Base-by-base conservation (phyloP, 2,113 vertebrate species). In the Spilogale gracilis region DNA sequence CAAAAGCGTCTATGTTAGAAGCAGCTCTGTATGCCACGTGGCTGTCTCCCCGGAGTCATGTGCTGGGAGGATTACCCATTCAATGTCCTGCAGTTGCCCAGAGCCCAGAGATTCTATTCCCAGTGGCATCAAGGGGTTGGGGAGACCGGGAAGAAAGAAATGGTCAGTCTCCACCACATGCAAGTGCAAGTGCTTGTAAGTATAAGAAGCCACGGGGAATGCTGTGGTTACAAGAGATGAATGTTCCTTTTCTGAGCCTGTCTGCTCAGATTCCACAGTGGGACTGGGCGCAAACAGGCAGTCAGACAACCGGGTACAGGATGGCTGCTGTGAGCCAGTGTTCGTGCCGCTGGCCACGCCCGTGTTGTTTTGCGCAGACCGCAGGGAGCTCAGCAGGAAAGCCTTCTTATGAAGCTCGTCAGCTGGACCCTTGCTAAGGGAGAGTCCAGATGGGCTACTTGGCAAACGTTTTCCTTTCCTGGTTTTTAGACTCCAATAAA, bases 181-280 rank as follows among this genome's bases (percentile, higher is more conserved):
- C 21, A 4, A 18, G 23, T 76, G 65, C 50, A 81, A 91, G 65
- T 25, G 71, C 95, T 95, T 97, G 98, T 96, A 97, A 95, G 81
- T 63, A 58, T 56, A 83, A 38, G 54, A 85, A 96, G 69, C 98
- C 98, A 97, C 96, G 96, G 98, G 98, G 98, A 98, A 97, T 98
- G 98, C 98, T 98, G 92, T 67, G 38, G 98, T 93, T 98, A 98
- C 87, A 94, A 98, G 94, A 98, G 93, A 98, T 58, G 91, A 91
- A 89, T 80, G 73, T 56, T 89, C 0, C 0, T 91, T 52, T 30
- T 9, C 74, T 61, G 89, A 95, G 5, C 5, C 3, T 11, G 58
- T 89, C 65, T 65, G 54, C 71, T 30, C 76, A 86, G 98, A 95
- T 90, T 95, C 74, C 27, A 5, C 5, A 0, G 71, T 78, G 74